These are phyloP conservation scores for Mythimna ferrago DNA, from an alignment of 2,888 invertebrate genomes.

Conservation along the genomic window DNA sequence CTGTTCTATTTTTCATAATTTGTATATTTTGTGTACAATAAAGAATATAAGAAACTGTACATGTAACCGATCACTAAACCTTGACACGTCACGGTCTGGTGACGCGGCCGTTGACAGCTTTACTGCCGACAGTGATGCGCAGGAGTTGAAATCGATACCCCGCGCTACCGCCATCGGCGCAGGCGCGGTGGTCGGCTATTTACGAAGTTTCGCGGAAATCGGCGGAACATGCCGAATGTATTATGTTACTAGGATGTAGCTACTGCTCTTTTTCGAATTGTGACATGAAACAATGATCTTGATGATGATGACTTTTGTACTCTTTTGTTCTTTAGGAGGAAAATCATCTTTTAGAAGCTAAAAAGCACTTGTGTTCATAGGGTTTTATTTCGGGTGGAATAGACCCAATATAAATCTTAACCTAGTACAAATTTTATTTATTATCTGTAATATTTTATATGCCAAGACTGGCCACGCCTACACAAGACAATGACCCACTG, in stretches of 20 bases:
- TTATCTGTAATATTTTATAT: no score
- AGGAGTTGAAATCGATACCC: constrained; percentile 78
- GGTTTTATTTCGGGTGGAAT: no score
- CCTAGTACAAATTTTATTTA: no score
- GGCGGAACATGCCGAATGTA: constrained; percentile 63
- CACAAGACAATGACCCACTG: no score
- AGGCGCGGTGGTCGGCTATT: constrained; percentile 80
- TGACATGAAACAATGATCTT: constrained; percentile 7
- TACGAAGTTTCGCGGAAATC: constrained; percentile 79
- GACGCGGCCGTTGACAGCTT: constrained; percentile 76
- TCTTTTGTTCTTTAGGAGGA: neutral
- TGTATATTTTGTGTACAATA: no score
- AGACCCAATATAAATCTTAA: no score
- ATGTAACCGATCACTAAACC: constrained; percentile 42
- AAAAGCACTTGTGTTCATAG: no score
- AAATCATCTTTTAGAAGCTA: no score
- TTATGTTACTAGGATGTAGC: constrained; percentile 70
- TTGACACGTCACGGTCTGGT: constrained; percentile 77
- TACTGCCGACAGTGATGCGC: constrained; percentile 63
- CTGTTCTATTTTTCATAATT: no score
- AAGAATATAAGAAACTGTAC: neutral
- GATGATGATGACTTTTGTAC: neutral
- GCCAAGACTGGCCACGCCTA: no score
- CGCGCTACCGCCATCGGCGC: constrained; percentile 68
- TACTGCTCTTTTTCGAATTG: constrained; percentile 39